A percentile compares a stretch with the other conserved stretches of the same genome.
Evolutionary conservation across 2,888 invertebrate species (phyloP).

Genomic region (Ditula angustiorana): DNA sequence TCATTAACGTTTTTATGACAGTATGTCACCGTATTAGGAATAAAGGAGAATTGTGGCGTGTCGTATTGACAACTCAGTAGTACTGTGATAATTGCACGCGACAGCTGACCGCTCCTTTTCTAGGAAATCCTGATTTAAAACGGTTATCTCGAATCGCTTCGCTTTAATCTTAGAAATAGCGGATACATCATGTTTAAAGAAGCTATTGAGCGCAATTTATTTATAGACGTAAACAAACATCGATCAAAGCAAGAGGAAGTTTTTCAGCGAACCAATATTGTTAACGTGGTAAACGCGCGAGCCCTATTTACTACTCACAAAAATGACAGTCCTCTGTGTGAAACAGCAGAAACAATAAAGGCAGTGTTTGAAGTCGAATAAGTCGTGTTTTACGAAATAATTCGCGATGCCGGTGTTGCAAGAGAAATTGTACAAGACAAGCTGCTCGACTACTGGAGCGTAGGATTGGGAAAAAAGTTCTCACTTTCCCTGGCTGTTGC

Average conservation of each 20-base stretch:
- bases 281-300: constrained; percentile 8
- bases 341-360: constrained; percentile 58
- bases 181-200: constrained; percentile 1
- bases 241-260: constrained; percentile 17
- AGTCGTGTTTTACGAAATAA: constrained; percentile 70
- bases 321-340: constrained; percentile 51
- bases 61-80: constrained; percentile 50
- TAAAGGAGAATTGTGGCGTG: constrained; percentile 45
- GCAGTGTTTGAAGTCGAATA: constrained; percentile 49
- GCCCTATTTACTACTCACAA: constrained; percentile 25
- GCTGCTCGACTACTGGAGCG: constrained; percentile 78
- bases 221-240: constrained; percentile 25
- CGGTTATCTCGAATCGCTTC: constrained; percentile 4
- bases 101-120: constrained; percentile 41
- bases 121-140: background rate
- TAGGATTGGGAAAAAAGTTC: constrained; percentile 80
- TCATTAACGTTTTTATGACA: constrained; percentile 63
- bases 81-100: constrained; percentile 46
- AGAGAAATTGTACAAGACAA: constrained; percentile 78
- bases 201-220: constrained; percentile 24
- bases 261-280: constrained; percentile 7
- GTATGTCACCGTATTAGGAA: constrained; percentile 68
- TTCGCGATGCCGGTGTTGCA: constrained; percentile 69
- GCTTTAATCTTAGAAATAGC: constrained; percentile 18
- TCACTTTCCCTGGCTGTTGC: constrained; percentile 73